A percentile compares a stretch with the other conserved stretches of the same genome.
Evolutionary conservation across 2,888 invertebrate species (phyloP).

Genomic region (Andrena praecox): DNA sequence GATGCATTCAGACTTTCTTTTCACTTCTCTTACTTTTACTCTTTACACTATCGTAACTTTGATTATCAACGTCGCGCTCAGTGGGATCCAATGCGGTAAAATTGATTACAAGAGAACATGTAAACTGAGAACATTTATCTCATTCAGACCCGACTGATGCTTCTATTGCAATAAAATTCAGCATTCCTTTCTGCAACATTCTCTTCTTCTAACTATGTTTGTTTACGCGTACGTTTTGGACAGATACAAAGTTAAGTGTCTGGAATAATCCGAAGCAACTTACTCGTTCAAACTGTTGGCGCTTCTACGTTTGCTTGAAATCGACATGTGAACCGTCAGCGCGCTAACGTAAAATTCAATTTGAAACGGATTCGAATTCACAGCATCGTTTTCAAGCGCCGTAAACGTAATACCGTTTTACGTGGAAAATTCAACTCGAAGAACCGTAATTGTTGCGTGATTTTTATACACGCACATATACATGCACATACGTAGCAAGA

Average conservation of each 20-base stretch:
- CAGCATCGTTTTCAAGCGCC: no score
- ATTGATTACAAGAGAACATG: neutral
- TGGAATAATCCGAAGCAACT: neutral
- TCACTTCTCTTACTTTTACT: neutral
- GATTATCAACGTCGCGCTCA: neutral
- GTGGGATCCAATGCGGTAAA: neutral
- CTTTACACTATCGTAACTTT: neutral
- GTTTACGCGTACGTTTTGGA: neutral
- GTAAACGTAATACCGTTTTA: no score
- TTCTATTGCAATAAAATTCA: neutral
- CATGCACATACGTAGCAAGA: neutral
- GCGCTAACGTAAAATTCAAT: neutral
- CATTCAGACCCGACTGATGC: neutral
- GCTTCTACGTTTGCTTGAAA: constrained; percentile 4
- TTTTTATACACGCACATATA: neutral
- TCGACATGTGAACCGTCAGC: neutral
- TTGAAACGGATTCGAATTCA: neutral
- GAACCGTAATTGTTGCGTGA: neutral
- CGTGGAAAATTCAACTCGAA: no score
- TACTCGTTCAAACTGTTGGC: neutral
- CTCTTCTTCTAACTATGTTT: neutral
- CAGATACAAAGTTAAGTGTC: neutral
- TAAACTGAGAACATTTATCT: neutral
- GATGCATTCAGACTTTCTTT: constrained; percentile 18
- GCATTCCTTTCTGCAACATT: neutral